Base-by-base conservation (phyloP, 1,140 invertebrate genomes). In the Argopecten irradians region DNA sequence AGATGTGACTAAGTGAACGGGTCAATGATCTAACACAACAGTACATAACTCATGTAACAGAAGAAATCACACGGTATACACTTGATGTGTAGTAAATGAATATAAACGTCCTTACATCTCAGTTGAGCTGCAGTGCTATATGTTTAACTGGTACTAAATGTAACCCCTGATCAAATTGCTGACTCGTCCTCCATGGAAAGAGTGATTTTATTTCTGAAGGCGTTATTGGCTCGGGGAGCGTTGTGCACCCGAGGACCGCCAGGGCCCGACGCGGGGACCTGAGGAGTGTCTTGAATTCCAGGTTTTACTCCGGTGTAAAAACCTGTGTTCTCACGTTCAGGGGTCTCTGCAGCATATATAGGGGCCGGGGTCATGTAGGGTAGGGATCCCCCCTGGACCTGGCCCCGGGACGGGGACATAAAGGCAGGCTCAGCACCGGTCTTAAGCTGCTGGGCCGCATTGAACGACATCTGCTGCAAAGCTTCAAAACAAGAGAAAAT, bases 381-480 rank as follows among this genome's bases (percentile, higher is more conserved):
- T 0, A 39, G 82, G 35, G 87, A 36, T 39, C 34, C 13, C 16
- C 43, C 28, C 34, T 55, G 34, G 2, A 85, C 32, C 1, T 36
- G 55, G n/a, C 89, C 32, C 85, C 87, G 88, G 22, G 92, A 92
- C 3, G 92, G 92, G 8, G 92, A 91, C 36, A 92, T 85, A 55
- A 91, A 92, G 14, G 90, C 86, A 14, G 89, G 90, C 41, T 87
- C 91, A 33, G 83, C 85, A 39, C 41, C 46, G 16, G 22, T 33
- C 36, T 43, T 84, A 34, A 90, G 33, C 35, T 89, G 87, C 82
- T 87, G 86, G 84, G 89, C 87, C 82, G 86, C 86, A 86, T 88
- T 90, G 88, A 87, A 90, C 82, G 83, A 88, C 82, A 90, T 87
- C 39, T 90, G 86, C 46, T 46, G 86, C 33, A 90, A 39, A n/a